phyloP scores from a whole-genome alignment of 2,888 invertebrate genomes.

The Epinotia nisella region DNA sequence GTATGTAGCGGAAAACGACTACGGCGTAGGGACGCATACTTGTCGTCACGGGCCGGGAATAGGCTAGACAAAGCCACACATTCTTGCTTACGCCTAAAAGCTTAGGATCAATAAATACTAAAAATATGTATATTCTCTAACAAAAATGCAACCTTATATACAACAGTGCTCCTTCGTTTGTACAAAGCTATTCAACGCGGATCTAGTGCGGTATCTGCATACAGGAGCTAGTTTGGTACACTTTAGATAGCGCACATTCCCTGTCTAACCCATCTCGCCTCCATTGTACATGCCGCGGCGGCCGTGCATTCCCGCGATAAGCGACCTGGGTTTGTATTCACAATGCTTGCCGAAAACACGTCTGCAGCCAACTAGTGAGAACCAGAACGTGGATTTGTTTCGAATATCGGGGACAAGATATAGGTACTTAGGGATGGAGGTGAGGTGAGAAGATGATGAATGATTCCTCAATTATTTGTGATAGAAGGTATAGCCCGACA shows the following conservation, averaged over 20 bases:
- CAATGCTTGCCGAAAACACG: not conserved
- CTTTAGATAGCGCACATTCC: slow-evolving; percentile 32
- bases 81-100: too few species aligned
- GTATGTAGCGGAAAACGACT: too few species aligned
- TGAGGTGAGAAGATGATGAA: too few species aligned
- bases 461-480: too few species aligned
- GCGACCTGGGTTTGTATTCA: slow-evolving; percentile 1
- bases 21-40: too few species aligned
- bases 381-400: not conserved
- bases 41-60: too few species aligned
- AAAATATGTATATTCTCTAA: not conserved
- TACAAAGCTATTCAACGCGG: slow-evolving; percentile 6
- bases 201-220: slow-evolving; percentile 14
- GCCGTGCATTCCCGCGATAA: slow-evolving; percentile 25
- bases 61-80: too few species aligned
- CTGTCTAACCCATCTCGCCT: slow-evolving; percentile 22
- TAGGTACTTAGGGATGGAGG: too few species aligned
- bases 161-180: not conserved
- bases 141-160: not conserved
- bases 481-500: too few species aligned
- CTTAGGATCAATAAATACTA: too few species aligned
- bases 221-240: slow-evolving; percentile 14
- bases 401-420: not conserved
- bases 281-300: slow-evolving; percentile 31
- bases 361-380: not conserved